Conservation (phyloP, 2,888 invertebrate species). For the Phyto melanocephala region DNA sequence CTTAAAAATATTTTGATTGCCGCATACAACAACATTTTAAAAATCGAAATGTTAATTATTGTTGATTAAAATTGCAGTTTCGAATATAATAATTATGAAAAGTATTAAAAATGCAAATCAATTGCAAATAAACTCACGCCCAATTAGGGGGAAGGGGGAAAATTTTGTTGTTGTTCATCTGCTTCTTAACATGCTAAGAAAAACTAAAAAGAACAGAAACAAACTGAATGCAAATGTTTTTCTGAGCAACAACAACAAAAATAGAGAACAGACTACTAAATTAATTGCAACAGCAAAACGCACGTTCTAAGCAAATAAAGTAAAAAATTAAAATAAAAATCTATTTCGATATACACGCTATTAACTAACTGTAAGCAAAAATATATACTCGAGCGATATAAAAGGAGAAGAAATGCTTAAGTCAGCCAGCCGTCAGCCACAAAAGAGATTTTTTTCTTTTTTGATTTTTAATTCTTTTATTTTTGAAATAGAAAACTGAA, state of each 20-base stretch:
- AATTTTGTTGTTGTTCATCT: constrained; percentile 20
- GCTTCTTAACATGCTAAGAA: neutral
- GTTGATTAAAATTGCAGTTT: constrained; percentile 37
- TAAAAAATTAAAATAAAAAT: constrained; percentile 31
- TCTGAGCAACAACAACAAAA: neutral
- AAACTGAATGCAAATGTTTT: neutral
- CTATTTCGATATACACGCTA: constrained; percentile 34
- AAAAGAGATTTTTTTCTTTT: neutral
- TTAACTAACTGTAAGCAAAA: neutral
- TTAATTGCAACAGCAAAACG: constrained; percentile 23
- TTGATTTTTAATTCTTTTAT: neutral
- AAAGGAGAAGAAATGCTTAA: neutral
- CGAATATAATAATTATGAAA: constrained; percentile 33
- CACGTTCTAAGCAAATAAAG: constrained; percentile 57
- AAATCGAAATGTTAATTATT: neutral
- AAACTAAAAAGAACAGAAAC: neutral
- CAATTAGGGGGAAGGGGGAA: neutral
- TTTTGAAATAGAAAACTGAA: neutral
- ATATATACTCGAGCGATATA: neutral
- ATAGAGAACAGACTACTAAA: constrained; percentile 7
- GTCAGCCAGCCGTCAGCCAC: constrained; percentile 4
- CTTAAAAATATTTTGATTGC: constrained; percentile 1
- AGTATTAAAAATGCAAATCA: constrained; percentile 40
- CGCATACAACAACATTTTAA: neutral
- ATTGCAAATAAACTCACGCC: constrained; percentile 38